Evolutionary conservation across 2,797 vertebrate genomes (phyloP).

Genomic region (Enteromius paludinosus): DNA sequence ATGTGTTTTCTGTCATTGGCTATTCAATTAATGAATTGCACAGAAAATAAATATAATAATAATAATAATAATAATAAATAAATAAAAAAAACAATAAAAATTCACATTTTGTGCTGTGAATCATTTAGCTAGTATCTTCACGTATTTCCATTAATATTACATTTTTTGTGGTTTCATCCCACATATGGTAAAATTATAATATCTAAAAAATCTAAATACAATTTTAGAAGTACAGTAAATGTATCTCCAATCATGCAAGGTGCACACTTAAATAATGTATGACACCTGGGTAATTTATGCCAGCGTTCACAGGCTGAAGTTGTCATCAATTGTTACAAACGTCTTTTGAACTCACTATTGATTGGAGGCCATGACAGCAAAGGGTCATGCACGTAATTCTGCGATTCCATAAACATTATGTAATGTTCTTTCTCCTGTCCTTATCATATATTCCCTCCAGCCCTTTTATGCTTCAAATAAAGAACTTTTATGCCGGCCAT

Average conservation of each 20-base stretch:
- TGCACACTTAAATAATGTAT: background rate
- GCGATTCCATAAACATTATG: background rate
- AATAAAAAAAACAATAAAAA: too few relatives aligned
- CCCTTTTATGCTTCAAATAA: slow-evolving; percentile 17
- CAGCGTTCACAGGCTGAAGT: background rate
- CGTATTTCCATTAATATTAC: background rate
- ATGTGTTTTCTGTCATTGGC: background rate
- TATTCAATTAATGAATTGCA: background rate
- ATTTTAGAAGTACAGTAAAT: background rate
- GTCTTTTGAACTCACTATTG: slow-evolving; percentile 3
- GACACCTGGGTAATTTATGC: background rate
- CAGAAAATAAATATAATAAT: background rate
- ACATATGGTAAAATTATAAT: background rate
- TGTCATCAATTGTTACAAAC: background rate
- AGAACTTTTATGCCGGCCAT: slow-evolving; percentile 46
- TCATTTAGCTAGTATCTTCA: background rate
- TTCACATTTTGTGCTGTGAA: background rate
- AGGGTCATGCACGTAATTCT: background rate
- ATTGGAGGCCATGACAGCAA: background rate
- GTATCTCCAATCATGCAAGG: background rate
- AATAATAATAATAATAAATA: too few relatives aligned
- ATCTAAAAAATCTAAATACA: background rate
- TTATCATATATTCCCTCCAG: background rate
- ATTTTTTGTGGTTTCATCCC: background rate
- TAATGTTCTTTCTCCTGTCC: slow-evolving; percentile 6